A percentile compares a stretch with the other conserved stretches of the same genome.
phyloP scores from a whole-genome alignment of 2,888 invertebrate genomes.

The Drosophila suboccidentalis region DNA sequence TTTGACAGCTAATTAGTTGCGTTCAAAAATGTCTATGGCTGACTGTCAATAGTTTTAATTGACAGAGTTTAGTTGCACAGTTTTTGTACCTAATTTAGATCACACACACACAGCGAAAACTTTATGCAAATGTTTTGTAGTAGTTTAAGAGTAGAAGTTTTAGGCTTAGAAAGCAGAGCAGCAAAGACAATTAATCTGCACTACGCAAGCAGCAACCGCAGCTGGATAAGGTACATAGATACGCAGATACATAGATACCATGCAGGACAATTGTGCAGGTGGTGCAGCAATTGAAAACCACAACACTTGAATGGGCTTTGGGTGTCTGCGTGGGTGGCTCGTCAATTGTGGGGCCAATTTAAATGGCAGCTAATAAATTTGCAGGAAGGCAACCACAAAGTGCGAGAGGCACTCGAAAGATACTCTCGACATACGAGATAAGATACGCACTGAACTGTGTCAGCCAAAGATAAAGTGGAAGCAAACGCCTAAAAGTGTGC shows the following conservation, averaged over 20 bases:
- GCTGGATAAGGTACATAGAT: constrained; percentile 17
- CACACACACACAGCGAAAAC: neutral
- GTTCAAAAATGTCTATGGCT: constrained; percentile 47
- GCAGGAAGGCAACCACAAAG: constrained; percentile 57
- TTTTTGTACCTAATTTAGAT: neutral
- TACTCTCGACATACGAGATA: constrained; percentile 42
- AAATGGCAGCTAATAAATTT: constrained; percentile 80
- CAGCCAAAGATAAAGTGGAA: constrained; percentile 49
- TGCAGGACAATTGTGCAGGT: constrained; percentile 42
- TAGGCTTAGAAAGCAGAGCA: constrained; percentile 6
- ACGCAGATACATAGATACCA: constrained; percentile 1
- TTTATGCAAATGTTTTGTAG: constrained; percentile 11
- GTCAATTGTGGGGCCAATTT: constrained; percentile 61
- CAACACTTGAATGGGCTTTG: constrained; percentile 15
- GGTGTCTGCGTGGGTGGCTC: constrained; percentile 23
- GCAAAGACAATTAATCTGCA: constrained; percentile 48
- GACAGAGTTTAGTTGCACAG: no score
- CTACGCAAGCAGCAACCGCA: constrained; percentile 38
- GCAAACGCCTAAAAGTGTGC: constrained; percentile 62
- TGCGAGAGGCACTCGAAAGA: constrained; percentile 44
- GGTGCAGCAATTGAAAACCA: constrained; percentile 48
- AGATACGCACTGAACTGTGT: constrained; percentile 46
- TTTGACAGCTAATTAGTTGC: constrained; percentile 83
- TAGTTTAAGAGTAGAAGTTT: constrained; percentile 21
- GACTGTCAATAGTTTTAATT: constrained; percentile 39